Percentiles rank a stretch among this genome's conserved stretches.
Evolutionary conservation across 2,888 invertebrate species (phyloP).

Genomic region (Subacronicta megacephala): DNA sequence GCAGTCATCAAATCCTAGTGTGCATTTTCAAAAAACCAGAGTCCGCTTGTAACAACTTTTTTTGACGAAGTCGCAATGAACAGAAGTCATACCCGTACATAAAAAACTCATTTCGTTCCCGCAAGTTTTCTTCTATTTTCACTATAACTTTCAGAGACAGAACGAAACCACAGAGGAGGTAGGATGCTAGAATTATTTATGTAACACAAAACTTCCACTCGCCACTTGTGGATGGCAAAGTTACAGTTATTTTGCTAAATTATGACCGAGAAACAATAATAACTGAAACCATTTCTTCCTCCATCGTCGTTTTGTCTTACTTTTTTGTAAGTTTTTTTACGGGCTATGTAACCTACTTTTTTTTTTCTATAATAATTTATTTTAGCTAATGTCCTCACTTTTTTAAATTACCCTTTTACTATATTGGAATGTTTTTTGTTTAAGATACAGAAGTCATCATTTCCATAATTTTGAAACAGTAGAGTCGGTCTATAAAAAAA

Average conservation of each 20-base stretch:
- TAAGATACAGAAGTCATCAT: too few relatives aligned
- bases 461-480: too few relatives aligned
- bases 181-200: constrained; percentile 53
- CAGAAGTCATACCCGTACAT: not conserved
- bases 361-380: too few relatives aligned
- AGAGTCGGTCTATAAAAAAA: too few relatives aligned
- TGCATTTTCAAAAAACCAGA: too few relatives aligned
- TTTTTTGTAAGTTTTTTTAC: constrained; percentile 7
- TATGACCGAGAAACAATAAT: constrained; percentile 33
- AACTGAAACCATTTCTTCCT: constrained; percentile 3
- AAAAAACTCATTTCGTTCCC: not conserved
- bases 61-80: too few relatives aligned
- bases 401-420: too few relatives aligned
- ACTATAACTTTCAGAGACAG: constrained; percentile 30
- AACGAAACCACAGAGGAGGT: not conserved
- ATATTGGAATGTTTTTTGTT: too few relatives aligned
- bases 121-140: constrained; percentile 41
- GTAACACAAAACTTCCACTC: constrained; percentile 48
- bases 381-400: too few relatives aligned
- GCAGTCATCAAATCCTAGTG: too few relatives aligned
- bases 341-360: not conserved
- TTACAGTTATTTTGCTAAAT: constrained; percentile 47
- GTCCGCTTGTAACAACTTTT: too few relatives aligned
- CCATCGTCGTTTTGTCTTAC: too few relatives aligned
- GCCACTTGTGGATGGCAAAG: constrained; percentile 73